Evolutionary conservation across 2,113 vertebrate species (phyloP).

Genomic region (Aythya baeri): DNA sequence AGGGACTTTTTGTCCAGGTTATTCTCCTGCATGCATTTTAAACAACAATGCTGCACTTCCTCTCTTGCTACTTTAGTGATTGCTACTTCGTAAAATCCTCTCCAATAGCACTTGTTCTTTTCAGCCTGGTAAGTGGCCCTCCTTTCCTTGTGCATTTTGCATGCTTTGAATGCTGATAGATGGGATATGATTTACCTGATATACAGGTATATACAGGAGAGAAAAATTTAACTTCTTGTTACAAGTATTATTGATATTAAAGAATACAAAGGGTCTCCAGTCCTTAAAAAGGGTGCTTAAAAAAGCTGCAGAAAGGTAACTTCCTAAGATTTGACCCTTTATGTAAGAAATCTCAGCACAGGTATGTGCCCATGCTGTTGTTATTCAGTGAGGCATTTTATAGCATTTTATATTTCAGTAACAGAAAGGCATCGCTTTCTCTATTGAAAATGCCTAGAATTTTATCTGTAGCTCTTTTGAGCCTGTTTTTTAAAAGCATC

Average conservation of each 20-base stretch:
- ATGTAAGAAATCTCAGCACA: not conserved
- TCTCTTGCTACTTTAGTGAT: slow-evolving; percentile 19
- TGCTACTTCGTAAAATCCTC: slow-evolving; percentile 41
- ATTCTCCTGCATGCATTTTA: slow-evolving; percentile 21
- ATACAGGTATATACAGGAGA: not conserved
- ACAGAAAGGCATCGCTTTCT: not conserved
- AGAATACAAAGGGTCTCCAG: not conserved
- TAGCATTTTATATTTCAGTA: not conserved
- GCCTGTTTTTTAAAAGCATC: slow-evolving; percentile 18
- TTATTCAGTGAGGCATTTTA: not conserved
- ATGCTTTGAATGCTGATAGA: slow-evolving; percentile 15
- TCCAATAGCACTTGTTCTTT: slow-evolving; percentile 41
- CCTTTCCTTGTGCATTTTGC: not conserved
- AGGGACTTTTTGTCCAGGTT: not conserved
- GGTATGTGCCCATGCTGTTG: not conserved
- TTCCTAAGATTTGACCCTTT: not conserved
- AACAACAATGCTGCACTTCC: not conserved
- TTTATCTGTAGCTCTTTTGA: not conserved
- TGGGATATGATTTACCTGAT: not conserved
- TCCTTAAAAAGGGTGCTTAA: not conserved
- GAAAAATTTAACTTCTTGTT: not conserved
- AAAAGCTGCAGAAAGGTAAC: not conserved
- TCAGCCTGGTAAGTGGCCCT: slow-evolving; percentile 24
- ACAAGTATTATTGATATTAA: not conserved
- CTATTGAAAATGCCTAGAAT: not conserved